Evolutionary conservation across 1,140 invertebrate species (phyloP).

Genomic region (Copidosoma floridanum): DNA sequence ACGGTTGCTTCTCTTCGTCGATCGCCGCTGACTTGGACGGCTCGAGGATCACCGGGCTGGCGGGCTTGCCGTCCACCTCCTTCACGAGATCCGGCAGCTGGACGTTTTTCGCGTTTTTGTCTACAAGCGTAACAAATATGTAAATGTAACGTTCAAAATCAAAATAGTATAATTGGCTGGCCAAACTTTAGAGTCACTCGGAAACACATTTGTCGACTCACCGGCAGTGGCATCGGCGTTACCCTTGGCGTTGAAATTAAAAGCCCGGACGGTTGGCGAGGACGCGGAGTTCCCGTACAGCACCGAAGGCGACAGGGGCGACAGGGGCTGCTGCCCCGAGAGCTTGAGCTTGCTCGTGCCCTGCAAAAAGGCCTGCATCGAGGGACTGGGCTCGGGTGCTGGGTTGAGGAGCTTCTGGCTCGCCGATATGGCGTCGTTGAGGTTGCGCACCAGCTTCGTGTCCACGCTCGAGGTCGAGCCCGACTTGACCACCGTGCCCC

Average conservation of each 20-base stretch:
- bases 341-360: constrained; percentile 54
- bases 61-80: too few relatives aligned
- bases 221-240: neutral
- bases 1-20: constrained; percentile 7
- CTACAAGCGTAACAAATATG: too few relatives aligned
- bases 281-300: constrained; percentile 27
- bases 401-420: constrained; percentile 84
- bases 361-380: constrained; percentile 72
- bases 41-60: constrained; percentile 42
- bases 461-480: constrained; percentile 83
- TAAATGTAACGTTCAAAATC: too few relatives aligned
- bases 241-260: constrained; percentile 31
- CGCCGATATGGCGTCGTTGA: constrained; percentile 82
- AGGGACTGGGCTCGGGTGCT: constrained; percentile 70
- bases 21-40: constrained; percentile 2
- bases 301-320: constrained; percentile 43
- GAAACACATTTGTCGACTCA: neutral
- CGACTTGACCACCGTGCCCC: constrained; percentile 72
- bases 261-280: constrained; percentile 33
- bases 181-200: too few relatives aligned
- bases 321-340: constrained; percentile 36
- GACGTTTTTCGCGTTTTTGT: constrained; percentile 5
- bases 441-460: constrained; percentile 76
- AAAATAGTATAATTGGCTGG: too few relatives aligned
- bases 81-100: constrained; percentile 50